Evolutionary conservation across 2,888 invertebrate species (phyloP), one percentile per base, ranked within the genome.

Genomic region (Polyommatus iphigenia): DNA sequence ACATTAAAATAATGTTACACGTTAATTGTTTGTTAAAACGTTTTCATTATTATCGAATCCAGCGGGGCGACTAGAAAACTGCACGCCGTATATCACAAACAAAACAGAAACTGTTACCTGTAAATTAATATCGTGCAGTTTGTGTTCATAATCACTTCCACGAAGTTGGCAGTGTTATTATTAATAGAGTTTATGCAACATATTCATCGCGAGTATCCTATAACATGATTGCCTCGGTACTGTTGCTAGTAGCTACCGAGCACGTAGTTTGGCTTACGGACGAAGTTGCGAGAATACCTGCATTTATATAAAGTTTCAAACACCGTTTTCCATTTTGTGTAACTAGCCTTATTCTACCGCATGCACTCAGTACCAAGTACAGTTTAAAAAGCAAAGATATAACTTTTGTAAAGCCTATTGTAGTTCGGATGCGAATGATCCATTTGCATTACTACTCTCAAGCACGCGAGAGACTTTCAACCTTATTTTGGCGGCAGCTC

Each of bases 371-470:
- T 75, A 54, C 75, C 75, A 75, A 75, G 75, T 75, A 75, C 46
- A 54, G 75, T 75, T 75, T 75, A 75, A 54, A 75, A 75, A 75
- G 75, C 75, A 75, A 75, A 50, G 75, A 75, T 75, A 75, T 75
- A 75, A 75, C 75, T 75, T 75, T 75, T 75, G 54, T 75, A 75
- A 75, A 50, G 75, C 54, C 75, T 75, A 75, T 75, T 75, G 75
- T 75, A 50, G 46, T 54, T 54, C 75, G 75, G 54, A 75, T 75
- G 75, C 54, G 75, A 75, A 75, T 75, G 75, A 75, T 75, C 75
- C 75, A 75, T 75, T 75, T 75, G 75, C 75, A 75, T 75, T 75
- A 75, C 75, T 75, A 75, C 15, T 75, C 50, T 73, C n/a, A 54
- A 75, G 75, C 29, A 54, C 75, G 6, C 29, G 29, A 75, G 50